Conservation (phyloP, 2,113 vertebrate genomes). For the Peromyscus leucopus region DNA sequence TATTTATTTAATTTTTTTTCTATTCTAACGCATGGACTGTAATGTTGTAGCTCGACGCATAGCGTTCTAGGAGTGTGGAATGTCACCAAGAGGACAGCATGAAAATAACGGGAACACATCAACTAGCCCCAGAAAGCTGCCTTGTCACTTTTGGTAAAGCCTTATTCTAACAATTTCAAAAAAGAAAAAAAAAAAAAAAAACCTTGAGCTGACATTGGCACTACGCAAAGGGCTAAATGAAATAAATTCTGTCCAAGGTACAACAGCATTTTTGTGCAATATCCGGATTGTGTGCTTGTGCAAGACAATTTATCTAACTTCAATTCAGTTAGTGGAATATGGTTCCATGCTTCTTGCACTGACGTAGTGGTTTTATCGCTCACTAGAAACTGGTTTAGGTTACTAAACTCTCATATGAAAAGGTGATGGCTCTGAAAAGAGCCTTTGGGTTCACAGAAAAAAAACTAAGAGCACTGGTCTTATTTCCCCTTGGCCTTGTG, state of each 20-base stretch:
- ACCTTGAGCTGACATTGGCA: fast-evolving
- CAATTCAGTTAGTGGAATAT: not conserved
- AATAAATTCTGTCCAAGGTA: fast-evolving
- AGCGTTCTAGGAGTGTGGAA: not conserved
- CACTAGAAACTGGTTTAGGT: not conserved
- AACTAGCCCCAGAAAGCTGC: not conserved
- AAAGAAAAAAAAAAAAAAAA: fast-evolving
- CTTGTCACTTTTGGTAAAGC: not conserved
- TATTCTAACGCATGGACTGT: not conserved
- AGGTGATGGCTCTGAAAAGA: not conserved
- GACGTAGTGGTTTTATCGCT: fast-evolving
- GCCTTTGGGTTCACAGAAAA: not conserved
- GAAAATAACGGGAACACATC: not conserved
- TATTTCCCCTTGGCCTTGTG: not conserved
- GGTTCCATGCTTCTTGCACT: no score
- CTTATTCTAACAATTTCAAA: not conserved
- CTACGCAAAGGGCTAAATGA: not conserved
- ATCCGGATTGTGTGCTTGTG: fast-evolving
- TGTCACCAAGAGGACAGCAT: not conserved
- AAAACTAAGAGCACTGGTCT: not conserved
- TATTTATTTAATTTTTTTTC: not conserved
- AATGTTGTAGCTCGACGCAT: not conserved
- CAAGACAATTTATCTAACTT: fast-evolving
- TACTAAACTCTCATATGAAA: not conserved
- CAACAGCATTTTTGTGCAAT: fast-evolving